A percentile compares a stretch with the other conserved stretches of the same genome.
These are phyloP conservation scores for Lagorchestes hirsutus DNA, from an alignment of 2,797 vertebrate genomes.

Conservation along the genomic window DNA sequence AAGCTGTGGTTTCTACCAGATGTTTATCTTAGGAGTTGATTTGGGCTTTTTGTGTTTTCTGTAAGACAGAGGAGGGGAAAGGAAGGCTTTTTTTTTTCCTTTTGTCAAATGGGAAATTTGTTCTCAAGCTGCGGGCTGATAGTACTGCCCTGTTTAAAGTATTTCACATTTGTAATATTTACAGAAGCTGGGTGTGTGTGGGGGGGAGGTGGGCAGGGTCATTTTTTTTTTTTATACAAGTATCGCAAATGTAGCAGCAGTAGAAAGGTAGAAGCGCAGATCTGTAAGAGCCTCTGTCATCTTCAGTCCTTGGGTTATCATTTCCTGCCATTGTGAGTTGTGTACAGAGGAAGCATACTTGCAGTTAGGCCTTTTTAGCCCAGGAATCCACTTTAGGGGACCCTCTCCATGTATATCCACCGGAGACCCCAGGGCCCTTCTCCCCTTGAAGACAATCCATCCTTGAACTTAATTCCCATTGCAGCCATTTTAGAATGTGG, in stretches of 20 bases:
- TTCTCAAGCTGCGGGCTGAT: conserved; percentile 67
- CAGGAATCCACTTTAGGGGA: conserved; percentile 67
- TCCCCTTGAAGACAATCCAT: conserved; percentile 82
- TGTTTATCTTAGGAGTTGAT: conserved; percentile 61
- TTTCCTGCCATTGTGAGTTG: conserved; percentile 66
- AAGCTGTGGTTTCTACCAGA: conserved; percentile 69
- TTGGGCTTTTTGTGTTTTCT: conserved; percentile 66
- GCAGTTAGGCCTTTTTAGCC: conserved; percentile 59
- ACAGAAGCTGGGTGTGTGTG: conserved; percentile 27
- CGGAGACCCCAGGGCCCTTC: conserved; percentile 57
- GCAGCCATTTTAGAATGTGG: conserved; percentile 80
- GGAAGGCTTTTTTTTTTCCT: conserved; percentile 62
- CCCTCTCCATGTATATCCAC: conserved; percentile 71
- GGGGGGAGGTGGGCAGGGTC: conserved; percentile 15
- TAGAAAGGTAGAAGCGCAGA: conserved; percentile 51
- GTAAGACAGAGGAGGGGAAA: conserved; percentile 43
- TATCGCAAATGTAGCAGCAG: conserved; percentile 76
- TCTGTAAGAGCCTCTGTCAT: neutral
- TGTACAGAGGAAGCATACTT: conserved; percentile 72
- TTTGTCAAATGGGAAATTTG: conserved; percentile 60
- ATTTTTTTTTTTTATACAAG: conserved; percentile 78
- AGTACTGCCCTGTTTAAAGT: conserved; percentile 73
- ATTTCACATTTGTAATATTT: conserved; percentile 80
- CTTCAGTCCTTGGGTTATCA: neutral
- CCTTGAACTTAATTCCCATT: conserved; percentile 76